Evolutionary conservation across 2,888 invertebrate genomes (phyloP).

Genomic region (Acronicta psi): DNA sequence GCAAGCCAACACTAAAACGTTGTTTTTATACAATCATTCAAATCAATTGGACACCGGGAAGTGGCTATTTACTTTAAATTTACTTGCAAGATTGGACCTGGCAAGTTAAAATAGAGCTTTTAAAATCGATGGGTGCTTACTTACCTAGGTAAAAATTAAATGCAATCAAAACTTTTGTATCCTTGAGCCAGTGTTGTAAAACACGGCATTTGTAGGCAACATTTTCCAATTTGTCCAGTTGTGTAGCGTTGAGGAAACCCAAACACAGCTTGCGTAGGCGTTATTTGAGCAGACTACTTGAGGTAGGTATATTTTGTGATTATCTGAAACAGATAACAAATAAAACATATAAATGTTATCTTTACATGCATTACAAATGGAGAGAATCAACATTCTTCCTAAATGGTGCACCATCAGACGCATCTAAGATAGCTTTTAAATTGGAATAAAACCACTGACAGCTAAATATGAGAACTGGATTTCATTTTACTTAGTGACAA

Average conservation of each 20-base stretch:
- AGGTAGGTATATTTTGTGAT: slow-evolving; percentile 24
- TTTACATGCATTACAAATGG: too few species aligned
- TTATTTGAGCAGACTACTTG: slow-evolving; percentile 24
- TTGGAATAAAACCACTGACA: not conserved
- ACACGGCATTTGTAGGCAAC: slow-evolving; percentile 6
- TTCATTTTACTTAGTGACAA: not conserved
- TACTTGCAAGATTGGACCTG: too few species aligned
- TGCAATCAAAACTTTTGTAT: slow-evolving; percentile 6
- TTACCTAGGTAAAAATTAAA: slow-evolving; percentile 11
- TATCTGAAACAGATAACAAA: slow-evolving; percentile 28
- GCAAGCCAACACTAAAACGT: too few species aligned
- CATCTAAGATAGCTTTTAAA: not conserved
- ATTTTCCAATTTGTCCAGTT: slow-evolving; percentile 22
- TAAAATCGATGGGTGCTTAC: too few species aligned
- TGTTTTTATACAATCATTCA: too few species aligned
- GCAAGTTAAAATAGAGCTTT: too few species aligned
- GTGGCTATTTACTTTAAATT: too few species aligned
- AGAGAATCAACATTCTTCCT: slow-evolving; percentile 18
- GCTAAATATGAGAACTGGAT: not conserved
- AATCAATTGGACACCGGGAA: too few species aligned
- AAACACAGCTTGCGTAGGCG: slow-evolving; percentile 27
- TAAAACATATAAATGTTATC: too few species aligned
- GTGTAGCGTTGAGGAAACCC: slow-evolving; percentile 1
- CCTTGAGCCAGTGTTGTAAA: not conserved
- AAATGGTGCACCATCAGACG: not conserved